A percentile compares a stretch with the other conserved stretches of the same genome.
These are phyloP conservation scores for Oenanthe melanoleuca DNA, from an alignment of 2,113 vertebrate genomes.

Conservation along the genomic window DNA sequence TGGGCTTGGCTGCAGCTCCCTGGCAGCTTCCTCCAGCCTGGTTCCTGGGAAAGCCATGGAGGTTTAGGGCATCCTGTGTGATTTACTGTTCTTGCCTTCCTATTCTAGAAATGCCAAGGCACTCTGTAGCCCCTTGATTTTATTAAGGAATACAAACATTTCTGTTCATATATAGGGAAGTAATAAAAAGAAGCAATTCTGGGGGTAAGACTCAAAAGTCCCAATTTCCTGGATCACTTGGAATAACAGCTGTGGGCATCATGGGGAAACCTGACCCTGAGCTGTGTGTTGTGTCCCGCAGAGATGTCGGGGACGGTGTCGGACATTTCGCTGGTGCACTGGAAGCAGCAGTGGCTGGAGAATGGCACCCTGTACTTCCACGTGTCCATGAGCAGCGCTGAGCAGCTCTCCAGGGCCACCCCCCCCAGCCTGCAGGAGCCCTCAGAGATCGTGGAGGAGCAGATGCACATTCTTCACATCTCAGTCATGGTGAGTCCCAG, in stretches of 20 bases:
- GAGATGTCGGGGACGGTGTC: conserved; percentile 94
- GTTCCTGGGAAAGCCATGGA: not conserved
- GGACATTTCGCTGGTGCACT: conserved; percentile 95
- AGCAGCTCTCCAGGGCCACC: conserved; percentile 84
- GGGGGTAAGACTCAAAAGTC: not conserved
- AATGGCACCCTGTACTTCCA: conserved; percentile 97
- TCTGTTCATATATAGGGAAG: not conserved
- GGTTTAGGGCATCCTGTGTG: not conserved
- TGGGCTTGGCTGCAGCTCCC: not conserved
- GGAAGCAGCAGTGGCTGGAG: conserved; percentile 99
- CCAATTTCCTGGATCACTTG: not conserved
- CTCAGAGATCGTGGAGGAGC: conserved; percentile 89
- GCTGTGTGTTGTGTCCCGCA: conserved; percentile 68
- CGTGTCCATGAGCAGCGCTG: conserved; percentile 87
- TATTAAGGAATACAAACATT: not conserved
- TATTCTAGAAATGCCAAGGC: not conserved
- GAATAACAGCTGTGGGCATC: accelerated
- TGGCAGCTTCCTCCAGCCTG: not conserved
- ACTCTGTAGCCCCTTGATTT: not conserved
- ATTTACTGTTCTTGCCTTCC: not conserved
- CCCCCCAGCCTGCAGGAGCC: conserved; percentile 86
- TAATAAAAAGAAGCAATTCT: not conserved
- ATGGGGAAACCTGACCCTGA: accelerated
- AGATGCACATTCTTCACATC: conserved; percentile 95
- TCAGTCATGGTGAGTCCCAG: conserved; percentile 92